Conservation (phyloP, 37 sponge, comb jelly and placozoan genomes). For the Haliclona indistincta region DNA sequence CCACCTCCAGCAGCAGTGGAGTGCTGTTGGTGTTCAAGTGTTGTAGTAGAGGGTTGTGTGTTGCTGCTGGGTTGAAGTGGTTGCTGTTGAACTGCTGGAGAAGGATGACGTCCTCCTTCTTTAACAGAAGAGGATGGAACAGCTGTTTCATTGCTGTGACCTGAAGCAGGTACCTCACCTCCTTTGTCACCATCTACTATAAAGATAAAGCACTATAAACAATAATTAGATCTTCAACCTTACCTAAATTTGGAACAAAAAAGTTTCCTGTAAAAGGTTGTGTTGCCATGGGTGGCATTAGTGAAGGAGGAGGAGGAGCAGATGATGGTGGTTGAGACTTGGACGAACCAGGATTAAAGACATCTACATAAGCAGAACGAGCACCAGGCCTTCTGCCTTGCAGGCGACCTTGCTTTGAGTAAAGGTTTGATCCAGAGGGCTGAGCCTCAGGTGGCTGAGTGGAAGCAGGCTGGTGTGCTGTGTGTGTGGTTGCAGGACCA, state of each 20-base stretch:
- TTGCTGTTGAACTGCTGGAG: too few species aligned
- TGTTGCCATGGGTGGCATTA: not conserved
- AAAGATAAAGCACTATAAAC: too few species aligned
- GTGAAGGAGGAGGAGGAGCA: slow-evolving; percentile 19
- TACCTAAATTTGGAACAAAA: slow-evolving; percentile 51
- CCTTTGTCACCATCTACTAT: too few species aligned
- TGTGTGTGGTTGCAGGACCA: not conserved
- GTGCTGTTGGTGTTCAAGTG: too few species aligned
- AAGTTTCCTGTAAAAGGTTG: slow-evolving; percentile 41
- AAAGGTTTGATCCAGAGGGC: not conserved
- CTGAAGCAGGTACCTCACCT: too few species aligned
- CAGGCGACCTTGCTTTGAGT: slow-evolving; percentile 8
- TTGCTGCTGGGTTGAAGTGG: too few species aligned
- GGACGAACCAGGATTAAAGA: slow-evolving; percentile 46
- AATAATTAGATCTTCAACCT: too few species aligned
- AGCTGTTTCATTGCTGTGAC: too few species aligned
- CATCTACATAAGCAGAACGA: slow-evolving; percentile 69
- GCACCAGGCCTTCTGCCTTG: not conserved
- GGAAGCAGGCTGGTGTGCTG: not conserved
- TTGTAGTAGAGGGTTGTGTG: too few species aligned
- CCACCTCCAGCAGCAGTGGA: too few species aligned
- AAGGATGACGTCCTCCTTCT: too few species aligned
- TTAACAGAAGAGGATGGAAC: too few species aligned
- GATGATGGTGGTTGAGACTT: slow-evolving; percentile 20
- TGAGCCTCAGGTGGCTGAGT: not conserved